phyloP scores from a whole-genome alignment of 2,888 invertebrate species.

The Ypsolopha scabrella region DNA sequence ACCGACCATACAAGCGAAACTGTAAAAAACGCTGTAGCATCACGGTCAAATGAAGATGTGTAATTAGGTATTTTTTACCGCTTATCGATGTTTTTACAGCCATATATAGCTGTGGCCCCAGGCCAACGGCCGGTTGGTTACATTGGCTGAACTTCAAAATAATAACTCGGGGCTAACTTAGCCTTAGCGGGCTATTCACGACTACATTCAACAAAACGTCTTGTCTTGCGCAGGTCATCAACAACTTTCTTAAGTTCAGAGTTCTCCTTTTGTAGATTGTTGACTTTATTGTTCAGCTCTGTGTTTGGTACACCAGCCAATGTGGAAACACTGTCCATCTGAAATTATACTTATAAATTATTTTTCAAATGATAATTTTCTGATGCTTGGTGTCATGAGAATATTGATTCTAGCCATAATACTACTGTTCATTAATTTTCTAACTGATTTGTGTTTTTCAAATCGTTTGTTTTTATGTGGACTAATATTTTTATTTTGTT shows the following conservation, averaged over 20 bases:
- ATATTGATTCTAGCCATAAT: no score
- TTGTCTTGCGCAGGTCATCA: conserved; percentile 48
- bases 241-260: conserved; percentile 58
- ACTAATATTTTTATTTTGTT: no score
- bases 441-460: no score
- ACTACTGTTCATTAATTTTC: no score
- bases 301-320: conserved; percentile 67
- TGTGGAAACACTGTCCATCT: conserved; percentile 76
- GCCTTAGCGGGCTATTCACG: no score
- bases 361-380: neutral
- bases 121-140: conserved; percentile 52
- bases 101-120: conserved; percentile 37
- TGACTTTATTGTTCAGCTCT: conserved; percentile 68
- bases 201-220: no score
- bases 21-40: conserved; percentile 44
- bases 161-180: conserved; percentile 23
- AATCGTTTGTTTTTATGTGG: no score
- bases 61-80: conserved; percentile 56
- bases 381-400: no score
- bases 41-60: conserved; percentile 68
- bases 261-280: conserved; percentile 71
- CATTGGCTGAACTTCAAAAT: conserved; percentile 44
- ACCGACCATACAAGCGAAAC: conserved; percentile 15
- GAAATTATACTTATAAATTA: conserved; percentile 19
- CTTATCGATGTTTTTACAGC: conserved; percentile 35